Base-by-base conservation (phyloP, 2,797 vertebrate species). In the Hapalemur alaotrensis region DNA sequence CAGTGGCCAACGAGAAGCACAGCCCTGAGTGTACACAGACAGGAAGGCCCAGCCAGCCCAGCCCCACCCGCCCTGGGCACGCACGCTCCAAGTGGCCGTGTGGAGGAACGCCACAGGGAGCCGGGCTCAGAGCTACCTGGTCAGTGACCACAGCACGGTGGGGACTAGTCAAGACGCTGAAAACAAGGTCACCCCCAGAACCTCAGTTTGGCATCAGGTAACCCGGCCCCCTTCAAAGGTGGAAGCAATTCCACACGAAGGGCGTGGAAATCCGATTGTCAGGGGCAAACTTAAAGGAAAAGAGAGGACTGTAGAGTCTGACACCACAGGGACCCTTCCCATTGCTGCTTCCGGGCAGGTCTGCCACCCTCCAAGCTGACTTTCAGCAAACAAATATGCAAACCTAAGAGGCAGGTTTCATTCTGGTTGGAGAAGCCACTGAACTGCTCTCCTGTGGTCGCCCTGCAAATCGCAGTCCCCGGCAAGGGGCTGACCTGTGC, bases 71-170 rank as follows among this genome's bases (percentile, higher is more conserved):
- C 54, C 72, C 59, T 14, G 8, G 63, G 15, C 59, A 52, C 6
- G 38, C 9, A 75, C 28, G 75, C 1, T 38, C 59, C 46, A 23
- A 0, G 46, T 4, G 7, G 41, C 48, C 13, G 2, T 11, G 43
- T 43, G 30, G 72, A 89, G 6, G 32, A 32, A 57, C 22, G 50
- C 35, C 59, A 50, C 8, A 15, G 41, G n/a, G 23, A 76, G 35
- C 28, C 7, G 32, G 18, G n/a, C 65, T 78, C 57, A 20, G 54
- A 88, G 32, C 52, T 46, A 69, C 30, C 59, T 46, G 22, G 10
- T 50, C 72, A 54, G 6, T 0, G 9, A 48, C 35, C 0, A 0
- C 1, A 25, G 20, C 25, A 69, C 41, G 2, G 4, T 12, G 28
- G 9, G 5, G 8, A 35, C 72, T 5, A 84, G 23, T 20, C 7